Base-by-base conservation (phyloP, 1,140 invertebrate species). In the Mizuhopecten yessoensis region DNA sequence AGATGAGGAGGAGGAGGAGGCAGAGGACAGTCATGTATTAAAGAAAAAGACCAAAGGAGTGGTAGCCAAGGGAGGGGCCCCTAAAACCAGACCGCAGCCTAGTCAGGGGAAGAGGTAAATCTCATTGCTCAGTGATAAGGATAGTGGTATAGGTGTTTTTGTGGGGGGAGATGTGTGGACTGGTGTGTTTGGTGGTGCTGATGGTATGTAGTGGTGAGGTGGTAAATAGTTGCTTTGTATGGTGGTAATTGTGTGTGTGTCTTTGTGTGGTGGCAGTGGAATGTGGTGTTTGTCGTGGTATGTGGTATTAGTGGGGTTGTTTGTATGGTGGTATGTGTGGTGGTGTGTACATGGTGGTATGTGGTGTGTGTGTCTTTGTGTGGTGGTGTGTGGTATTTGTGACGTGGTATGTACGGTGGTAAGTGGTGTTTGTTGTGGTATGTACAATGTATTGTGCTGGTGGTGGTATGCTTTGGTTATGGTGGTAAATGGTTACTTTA, bases 391-490 rank as follows among this genome's bases (percentile, higher is more conserved):
- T 57, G 57, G n/a, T 75, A 1, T 9, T 29, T n/a, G 57, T 29
- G 29, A 3, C 2, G 2, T 57, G 13, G 45, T 57, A 39, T 39
- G 36, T 39, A 7, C 13, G 36, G 5, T 39, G 36, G 13, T 39
- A 13, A 7, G 36, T 39, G 36, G 36, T 39, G 36, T 7, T 39
- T 39, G 36, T 39, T 39, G 36, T 39, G n/a, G n/a, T n/a, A n/a
- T n/a, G n/a, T n/a, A n/a, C n/a, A n/a, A n/a, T n/a, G n/a, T n/a
- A n/a, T n/a, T n/a, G n/a, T n/a, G n/a, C n/a, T n/a, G n/a, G n/a
- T n/a, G n/a, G n/a, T n/a, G n/a, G n/a, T 33, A 34, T 90, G 15
- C n/a, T 89, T 90, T 92, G 91, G 90, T 88, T n/a, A n/a, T n/a
- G n/a, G n/a, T n/a, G 1, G 34, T 89, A 33, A 29, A 11, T 29